Percentiles rank a stretch among this genome's conserved stretches.
Conservation (phyloP, 2,113 vertebrate species). For the Solea solea region DNA sequence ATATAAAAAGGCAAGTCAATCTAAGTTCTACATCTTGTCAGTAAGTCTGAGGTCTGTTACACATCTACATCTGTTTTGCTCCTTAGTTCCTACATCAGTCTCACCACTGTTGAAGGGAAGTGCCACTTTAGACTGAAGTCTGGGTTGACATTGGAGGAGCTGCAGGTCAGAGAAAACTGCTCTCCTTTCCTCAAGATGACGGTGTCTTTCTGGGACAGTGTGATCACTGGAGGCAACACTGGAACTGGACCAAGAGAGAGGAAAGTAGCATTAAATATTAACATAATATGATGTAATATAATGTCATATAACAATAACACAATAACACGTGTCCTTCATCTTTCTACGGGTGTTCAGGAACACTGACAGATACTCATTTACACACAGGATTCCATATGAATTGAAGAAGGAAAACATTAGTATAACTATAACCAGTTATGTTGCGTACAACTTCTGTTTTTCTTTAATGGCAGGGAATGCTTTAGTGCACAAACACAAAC, state of each 20-base stretch:
- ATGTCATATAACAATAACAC: background rate
- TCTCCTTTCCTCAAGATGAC: constrained; percentile 77
- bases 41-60: background rate
- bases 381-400: too few relatives aligned
- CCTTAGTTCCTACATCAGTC: constrained; percentile 24
- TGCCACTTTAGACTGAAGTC: constrained; percentile 76
- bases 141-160: constrained; percentile 77
- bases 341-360: too few relatives aligned
- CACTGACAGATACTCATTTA: too few relatives aligned
- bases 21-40: too few relatives aligned
- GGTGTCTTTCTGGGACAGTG: constrained; percentile 65
- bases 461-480: too few relatives aligned
- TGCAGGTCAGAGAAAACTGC: constrained; percentile 74
- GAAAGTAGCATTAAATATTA: constrained; percentile 6
- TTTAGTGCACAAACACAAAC: too few relatives aligned
- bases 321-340: too few relatives aligned
- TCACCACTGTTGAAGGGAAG: constrained; percentile 72
- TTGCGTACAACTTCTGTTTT: too few relatives aligned
- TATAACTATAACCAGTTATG: too few relatives aligned
- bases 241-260: constrained; percentile 66
- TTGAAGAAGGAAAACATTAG: too few relatives aligned
- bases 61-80: background rate
- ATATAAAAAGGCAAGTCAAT: too few relatives aligned
- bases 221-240: constrained; percentile 63
- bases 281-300: background rate